Conservation (phyloP, 2,113 vertebrate genomes). For the Pandion haliaetus region DNA sequence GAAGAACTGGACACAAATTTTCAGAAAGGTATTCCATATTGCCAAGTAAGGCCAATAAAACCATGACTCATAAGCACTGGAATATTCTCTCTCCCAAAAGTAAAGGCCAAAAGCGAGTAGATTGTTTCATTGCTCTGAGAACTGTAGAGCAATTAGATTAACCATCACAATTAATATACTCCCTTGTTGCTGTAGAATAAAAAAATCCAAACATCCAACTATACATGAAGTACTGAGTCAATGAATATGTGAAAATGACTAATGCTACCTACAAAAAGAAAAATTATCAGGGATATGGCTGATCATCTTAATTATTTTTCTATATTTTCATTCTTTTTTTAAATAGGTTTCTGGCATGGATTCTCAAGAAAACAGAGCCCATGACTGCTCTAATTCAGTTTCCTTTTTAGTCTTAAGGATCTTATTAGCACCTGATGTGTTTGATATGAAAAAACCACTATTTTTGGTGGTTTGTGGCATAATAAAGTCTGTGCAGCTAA, state of each 20-base stretch:
- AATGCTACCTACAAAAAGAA: not conserved
- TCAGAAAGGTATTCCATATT: not conserved
- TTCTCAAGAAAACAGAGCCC: not conserved
- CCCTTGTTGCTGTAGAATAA: not conserved
- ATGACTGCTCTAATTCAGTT: not conserved
- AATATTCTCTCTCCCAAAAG: not conserved
- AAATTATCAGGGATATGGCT: not conserved
- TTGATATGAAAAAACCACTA: fast-evolving
- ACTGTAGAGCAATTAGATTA: not conserved
- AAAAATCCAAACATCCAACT: not conserved
- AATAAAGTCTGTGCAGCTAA: not conserved
- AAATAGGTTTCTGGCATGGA: not conserved
- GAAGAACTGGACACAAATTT: not conserved
- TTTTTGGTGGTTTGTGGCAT: not conserved
- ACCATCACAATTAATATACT: not conserved
- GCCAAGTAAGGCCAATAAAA: not conserved
- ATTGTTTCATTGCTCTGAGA: not conserved
- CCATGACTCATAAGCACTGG: not conserved
- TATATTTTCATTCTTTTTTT: not conserved
- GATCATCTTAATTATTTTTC: not conserved
- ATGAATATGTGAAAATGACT: not conserved
- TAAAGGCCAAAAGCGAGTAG: not conserved
- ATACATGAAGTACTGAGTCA: fast-evolving
- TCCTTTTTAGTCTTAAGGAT: not conserved
- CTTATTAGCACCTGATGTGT: not conserved